Conservation (phyloP, 2,888 invertebrate genomes). For the Andricus curvator region DNA sequence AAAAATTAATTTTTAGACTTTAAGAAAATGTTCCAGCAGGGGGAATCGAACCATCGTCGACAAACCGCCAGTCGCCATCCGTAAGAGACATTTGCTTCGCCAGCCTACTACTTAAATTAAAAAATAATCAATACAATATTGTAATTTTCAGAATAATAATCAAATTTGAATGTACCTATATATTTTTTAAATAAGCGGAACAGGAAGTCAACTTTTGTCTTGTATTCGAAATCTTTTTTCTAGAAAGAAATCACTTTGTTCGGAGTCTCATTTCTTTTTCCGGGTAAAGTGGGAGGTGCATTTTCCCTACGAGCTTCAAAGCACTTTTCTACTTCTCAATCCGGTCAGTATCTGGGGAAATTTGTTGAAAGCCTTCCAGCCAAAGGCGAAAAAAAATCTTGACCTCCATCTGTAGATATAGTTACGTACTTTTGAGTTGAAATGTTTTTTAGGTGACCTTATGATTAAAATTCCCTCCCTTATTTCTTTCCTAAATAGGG, state of each 20-base stretch:
- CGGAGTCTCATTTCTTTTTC: slow-evolving; percentile 17
- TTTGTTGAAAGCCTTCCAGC: slow-evolving; percentile 9
- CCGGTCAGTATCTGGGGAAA: slow-evolving; percentile 37
- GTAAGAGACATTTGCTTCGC: background rate
- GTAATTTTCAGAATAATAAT: no score
- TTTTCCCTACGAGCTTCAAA: slow-evolving; percentile 29
- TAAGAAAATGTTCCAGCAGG: background rate
- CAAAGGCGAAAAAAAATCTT: slow-evolving; percentile 3
- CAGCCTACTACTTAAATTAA: no score
- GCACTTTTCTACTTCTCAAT: slow-evolving; percentile 27
- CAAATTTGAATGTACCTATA: background rate
- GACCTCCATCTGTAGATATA: slow-evolving; percentile 23
- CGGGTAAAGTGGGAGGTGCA: slow-evolving; percentile 11
- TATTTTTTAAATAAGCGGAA: background rate
- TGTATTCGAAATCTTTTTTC: slow-evolving; percentile 7
- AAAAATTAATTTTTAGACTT: background rate
- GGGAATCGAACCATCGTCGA: background rate
- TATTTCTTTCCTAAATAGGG: no score
- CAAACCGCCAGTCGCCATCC: background rate
- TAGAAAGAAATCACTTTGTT: background rate
- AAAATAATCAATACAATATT: no score
- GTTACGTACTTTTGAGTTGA: no score
- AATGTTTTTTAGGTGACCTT: background rate
- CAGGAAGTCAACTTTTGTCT: background rate
- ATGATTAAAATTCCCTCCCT: no score